phyloP scores from a whole-genome alignment of 1,140 invertebrate genomes.

The Rhagoletis zephyria region DNA sequence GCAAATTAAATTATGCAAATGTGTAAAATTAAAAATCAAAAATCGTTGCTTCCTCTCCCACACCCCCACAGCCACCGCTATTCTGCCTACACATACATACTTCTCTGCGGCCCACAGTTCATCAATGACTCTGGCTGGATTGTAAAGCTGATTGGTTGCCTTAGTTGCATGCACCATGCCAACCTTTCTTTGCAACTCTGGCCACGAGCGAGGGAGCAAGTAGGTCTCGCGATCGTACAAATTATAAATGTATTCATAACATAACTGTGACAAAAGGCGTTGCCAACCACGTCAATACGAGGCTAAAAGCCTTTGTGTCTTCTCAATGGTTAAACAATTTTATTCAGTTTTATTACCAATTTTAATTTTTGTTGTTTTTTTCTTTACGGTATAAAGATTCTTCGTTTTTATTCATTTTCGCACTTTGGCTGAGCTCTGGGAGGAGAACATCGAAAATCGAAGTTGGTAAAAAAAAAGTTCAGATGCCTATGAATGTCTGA shows the following conservation, averaged over 20 bases:
- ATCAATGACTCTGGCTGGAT: background rate
- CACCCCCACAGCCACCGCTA: too few relatives aligned
- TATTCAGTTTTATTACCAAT: background rate
- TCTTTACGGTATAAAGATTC: too few relatives aligned
- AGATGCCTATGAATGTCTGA: too few relatives aligned
- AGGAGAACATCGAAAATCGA: too few relatives aligned
- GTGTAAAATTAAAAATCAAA: constrained; percentile 54
- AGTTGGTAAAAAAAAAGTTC: too few relatives aligned
- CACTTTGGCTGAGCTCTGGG: too few relatives aligned
- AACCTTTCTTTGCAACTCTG: background rate
- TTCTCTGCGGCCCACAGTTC: background rate
- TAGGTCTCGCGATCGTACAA: background rate
- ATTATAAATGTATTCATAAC: constrained; percentile 3
- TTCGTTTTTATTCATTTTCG: too few relatives aligned
- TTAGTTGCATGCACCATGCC: background rate
- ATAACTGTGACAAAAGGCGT: constrained; percentile 71
- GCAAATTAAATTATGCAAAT: constrained; percentile 73
- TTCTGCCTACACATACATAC: background rate
- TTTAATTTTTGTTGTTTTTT: too few relatives aligned
- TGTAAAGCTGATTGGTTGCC: background rate
- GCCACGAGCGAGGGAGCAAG: background rate
- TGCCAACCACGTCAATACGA: constrained; percentile 65
- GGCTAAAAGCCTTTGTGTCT: too few relatives aligned
- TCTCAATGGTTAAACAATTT: background rate
- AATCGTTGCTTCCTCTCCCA: background rate